These are phyloP conservation scores for Sebastes iracundus DNA, from an alignment of 2,797 vertebrate species.

Conservation along the genomic window DNA sequence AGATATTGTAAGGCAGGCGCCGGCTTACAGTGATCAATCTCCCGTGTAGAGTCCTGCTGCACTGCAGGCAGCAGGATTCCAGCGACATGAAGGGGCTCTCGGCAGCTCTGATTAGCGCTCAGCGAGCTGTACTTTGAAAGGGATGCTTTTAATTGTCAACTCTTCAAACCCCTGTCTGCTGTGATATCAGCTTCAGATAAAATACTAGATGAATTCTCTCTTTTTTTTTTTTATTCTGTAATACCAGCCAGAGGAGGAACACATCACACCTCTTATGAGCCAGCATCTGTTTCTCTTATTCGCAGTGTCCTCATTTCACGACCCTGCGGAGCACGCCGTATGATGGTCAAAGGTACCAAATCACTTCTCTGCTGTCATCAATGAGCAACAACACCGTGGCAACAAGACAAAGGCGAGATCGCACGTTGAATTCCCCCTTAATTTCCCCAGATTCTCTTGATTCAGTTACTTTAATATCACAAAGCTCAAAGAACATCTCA, in stretches of 20 bases:
- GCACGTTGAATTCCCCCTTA: background rate
- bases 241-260: background rate
- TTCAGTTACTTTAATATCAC: background rate
- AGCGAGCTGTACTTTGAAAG: conserved; percentile 43
- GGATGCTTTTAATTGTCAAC: conserved; percentile 54
- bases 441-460: background rate
- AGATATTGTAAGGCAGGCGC: conserved; percentile 25
- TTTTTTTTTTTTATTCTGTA: background rate
- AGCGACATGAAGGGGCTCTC: conserved; percentile 32
- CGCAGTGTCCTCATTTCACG: background rate
- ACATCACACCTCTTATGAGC: background rate
- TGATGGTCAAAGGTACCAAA: background rate
- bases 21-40: conserved; percentile 24
- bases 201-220: background rate
- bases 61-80: conserved; percentile 13
- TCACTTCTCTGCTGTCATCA: background rate
- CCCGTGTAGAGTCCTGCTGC: background rate
- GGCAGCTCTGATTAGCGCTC: conserved; percentile 39
- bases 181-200: conserved; percentile 37
- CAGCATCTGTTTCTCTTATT: background rate
- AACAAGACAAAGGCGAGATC: background rate
- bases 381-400: background rate
- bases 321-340: too few species aligned
- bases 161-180: conserved; percentile 26
- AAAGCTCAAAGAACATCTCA: background rate